Percentiles rank a stretch among this genome's conserved stretches.
These are phyloP conservation scores for Kryptolebias marmoratus DNA, from an alignment of 2,113 vertebrate species.

Conservation along the genomic window DNA sequence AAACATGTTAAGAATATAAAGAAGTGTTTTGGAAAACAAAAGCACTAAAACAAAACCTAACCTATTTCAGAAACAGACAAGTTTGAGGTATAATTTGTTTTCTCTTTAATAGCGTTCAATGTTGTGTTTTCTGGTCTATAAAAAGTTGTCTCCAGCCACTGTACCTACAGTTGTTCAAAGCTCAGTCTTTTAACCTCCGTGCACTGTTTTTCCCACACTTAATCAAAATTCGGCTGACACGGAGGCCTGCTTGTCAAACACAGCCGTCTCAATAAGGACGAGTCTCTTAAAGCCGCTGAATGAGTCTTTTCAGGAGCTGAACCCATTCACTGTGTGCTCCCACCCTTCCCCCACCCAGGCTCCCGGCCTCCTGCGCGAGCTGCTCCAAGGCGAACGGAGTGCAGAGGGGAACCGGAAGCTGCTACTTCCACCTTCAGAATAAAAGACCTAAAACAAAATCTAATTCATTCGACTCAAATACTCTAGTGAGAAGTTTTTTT, in stretches of 20 bases:
- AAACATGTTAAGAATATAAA: no score
- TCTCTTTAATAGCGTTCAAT: no score
- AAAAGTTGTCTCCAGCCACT: no score
- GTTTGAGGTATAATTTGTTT: no score
- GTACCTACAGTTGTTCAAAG: background rate
- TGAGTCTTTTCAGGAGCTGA: conserved; percentile 68
- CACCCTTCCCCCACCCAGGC: conserved; percentile 64
- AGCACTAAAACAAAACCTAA: no score
- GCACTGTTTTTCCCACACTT: conserved; percentile 11
- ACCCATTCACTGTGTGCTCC: conserved; percentile 46
- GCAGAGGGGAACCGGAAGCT: background rate
- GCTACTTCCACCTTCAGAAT: conserved; percentile 22
- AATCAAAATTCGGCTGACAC: conserved; percentile 44
- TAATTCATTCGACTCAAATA: no score
- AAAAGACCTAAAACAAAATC: background rate
- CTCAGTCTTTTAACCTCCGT: background rate
- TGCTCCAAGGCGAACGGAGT: conserved; percentile 1
- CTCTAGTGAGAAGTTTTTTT: no score
- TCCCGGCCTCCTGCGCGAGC: conserved; percentile 27
- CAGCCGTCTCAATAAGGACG: conserved; percentile 35
- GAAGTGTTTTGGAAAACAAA: no score
- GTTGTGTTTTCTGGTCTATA: no score
- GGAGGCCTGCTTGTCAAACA: conserved; percentile 38
- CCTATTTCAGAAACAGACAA: no score
- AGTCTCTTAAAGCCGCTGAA: conserved; percentile 55